Evolutionary conservation across 2,888 invertebrate genomes (phyloP).

Genomic region (Cynaeus angustus): DNA sequence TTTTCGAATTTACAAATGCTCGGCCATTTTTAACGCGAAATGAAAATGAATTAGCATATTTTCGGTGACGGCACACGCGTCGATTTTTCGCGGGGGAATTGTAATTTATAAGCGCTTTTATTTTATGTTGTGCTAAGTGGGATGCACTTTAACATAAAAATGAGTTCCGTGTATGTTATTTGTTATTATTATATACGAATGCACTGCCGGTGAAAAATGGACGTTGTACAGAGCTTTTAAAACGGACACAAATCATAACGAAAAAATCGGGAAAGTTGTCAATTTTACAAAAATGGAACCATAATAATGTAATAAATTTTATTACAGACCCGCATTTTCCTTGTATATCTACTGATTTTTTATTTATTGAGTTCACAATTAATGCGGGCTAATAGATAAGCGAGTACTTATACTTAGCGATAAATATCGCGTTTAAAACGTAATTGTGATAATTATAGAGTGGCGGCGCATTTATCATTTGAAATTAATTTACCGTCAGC

Average conservation of each 20-base stretch:
- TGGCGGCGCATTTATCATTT: no score
- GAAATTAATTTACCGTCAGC: no score
- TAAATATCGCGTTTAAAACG: no score
- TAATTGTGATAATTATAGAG: no score
- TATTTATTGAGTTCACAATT: no score
- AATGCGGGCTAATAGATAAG: no score
- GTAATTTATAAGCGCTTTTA: constrained; percentile 44
- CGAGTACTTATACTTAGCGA: no score
- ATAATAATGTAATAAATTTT: no score
- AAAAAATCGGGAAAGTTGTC: no score
- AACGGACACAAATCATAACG: constrained; percentile 13
- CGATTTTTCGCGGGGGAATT: constrained; percentile 40
- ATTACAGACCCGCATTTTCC: no score
- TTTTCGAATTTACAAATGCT: constrained; percentile 31
- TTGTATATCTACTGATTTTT: no score
- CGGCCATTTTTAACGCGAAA: constrained; percentile 63
- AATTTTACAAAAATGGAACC: no score
- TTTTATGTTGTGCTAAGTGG: constrained; percentile 43
- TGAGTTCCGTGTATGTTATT: constrained; percentile 39
- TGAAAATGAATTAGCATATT: constrained; percentile 65
- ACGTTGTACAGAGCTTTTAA: constrained; percentile 33
- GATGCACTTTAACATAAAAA: constrained; percentile 44
- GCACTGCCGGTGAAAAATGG: constrained; percentile 32
- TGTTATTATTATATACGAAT: constrained; percentile 41
- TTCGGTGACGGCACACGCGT: constrained; percentile 25